These are phyloP conservation scores for Cartodere bifasciata DNA, from an alignment of 2,888 invertebrate genomes.

Conservation along the genomic window DNA sequence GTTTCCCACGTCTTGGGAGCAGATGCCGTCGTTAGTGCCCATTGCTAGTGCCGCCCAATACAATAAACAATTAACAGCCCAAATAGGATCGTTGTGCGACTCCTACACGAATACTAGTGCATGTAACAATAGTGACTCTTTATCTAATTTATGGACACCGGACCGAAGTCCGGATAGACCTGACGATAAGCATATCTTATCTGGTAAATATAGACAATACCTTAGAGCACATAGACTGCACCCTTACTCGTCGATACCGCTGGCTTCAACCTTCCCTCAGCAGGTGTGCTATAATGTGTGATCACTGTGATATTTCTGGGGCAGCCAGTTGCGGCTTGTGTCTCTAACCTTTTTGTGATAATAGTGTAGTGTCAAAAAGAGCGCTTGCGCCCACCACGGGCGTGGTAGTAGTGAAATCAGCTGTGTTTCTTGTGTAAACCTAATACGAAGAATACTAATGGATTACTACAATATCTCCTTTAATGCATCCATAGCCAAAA, in stretches of 20 bases:
- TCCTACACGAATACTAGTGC: constrained; percentile 27
- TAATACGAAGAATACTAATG: no score
- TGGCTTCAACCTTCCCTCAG: constrained; percentile 41
- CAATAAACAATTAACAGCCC: constrained; percentile 24
- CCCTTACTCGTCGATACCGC: constrained; percentile 39
- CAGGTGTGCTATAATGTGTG: constrained; percentile 51
- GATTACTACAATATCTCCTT: no score
- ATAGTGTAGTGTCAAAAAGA: constrained; percentile 31
- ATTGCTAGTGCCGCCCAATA: constrained; percentile 24
- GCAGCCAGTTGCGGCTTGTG: constrained; percentile 6
- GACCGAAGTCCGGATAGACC: constrained; percentile 33
- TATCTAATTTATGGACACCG: constrained; percentile 34
- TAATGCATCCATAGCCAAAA: no score
- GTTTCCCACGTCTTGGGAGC: constrained; percentile 28
- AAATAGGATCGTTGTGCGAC: constrained; percentile 25
- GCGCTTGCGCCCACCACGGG: constrained; percentile 31
- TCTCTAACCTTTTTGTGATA: constrained; percentile 30
- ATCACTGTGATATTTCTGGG: constrained; percentile 32
- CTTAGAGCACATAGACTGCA: constrained; percentile 44
- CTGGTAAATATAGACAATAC: constrained; percentile 46
- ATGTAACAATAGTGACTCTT: no score
- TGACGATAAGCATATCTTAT: constrained; percentile 32
- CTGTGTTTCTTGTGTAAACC: constrained; percentile 31
- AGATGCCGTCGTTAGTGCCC: constrained; percentile 31
- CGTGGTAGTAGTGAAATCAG: constrained; percentile 33